A percentile compares a stretch with the other conserved stretches of the same genome.
These are phyloP conservation scores for Caranx ignobilis DNA, from an alignment of 2,113 vertebrate species.

Conservation along the genomic window DNA sequence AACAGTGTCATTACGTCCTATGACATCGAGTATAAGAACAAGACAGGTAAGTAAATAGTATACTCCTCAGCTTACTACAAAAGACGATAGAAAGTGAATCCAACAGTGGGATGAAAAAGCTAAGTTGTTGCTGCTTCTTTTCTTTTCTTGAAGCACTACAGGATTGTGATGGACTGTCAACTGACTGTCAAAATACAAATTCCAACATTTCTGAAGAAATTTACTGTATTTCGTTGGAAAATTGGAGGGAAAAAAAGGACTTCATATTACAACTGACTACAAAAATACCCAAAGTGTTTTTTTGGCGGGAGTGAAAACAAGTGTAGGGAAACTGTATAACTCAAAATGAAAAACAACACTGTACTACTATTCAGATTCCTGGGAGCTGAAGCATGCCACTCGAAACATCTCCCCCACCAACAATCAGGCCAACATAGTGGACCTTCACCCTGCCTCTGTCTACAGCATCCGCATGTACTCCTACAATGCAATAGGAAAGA, in stretches of 20 bases:
- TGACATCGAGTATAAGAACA: slow-evolving; percentile 99
- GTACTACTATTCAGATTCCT: slow-evolving; percentile 85
- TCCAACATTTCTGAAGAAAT: background rate
- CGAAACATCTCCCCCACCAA: slow-evolving; percentile 98
- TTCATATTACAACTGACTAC: background rate
- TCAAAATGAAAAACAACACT: background rate
- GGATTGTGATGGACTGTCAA: background rate
- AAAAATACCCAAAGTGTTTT: background rate
- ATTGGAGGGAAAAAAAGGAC: background rate
- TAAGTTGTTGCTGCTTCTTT: background rate
- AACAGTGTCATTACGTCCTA: slow-evolving; percentile 98
- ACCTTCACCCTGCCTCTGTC: slow-evolving; percentile 94
- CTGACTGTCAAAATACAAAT: background rate
- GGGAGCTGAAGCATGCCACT: slow-evolving; percentile 97
- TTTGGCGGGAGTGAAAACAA: background rate
- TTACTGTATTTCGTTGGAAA: background rate
- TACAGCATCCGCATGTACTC: slow-evolving; percentile 99
- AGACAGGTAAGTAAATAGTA: slow-evolving; percentile 86
- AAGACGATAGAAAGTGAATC: background rate
- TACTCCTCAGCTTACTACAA: background rate
- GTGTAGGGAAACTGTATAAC: background rate
- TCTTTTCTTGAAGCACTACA: background rate
- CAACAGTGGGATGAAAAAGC: background rate
- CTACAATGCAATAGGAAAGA: slow-evolving; percentile 96
- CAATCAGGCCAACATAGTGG: slow-evolving; percentile 98